These are phyloP conservation scores for Peribatodes rhomboidaria DNA, from an alignment of 2,888 invertebrate genomes.

Conservation along the genomic window DNA sequence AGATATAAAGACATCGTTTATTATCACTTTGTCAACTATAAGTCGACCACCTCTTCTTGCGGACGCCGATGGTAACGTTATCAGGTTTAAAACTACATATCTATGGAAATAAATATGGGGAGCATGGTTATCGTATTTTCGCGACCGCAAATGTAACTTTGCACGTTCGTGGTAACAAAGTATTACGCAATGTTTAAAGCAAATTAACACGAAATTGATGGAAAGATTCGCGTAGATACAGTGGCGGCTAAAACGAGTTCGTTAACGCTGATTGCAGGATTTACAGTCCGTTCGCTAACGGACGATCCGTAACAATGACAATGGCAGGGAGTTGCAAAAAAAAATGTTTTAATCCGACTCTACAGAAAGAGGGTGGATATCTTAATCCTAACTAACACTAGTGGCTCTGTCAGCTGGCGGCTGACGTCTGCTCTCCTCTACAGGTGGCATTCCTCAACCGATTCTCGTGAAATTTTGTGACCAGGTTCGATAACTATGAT, in stretches of 20 bases:
- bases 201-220: conserved; percentile 8
- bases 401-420: too few species aligned
- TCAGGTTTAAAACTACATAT: not conserved
- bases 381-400: too few species aligned
- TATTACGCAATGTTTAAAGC: conserved; percentile 20
- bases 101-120: not conserved
- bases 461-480: too few species aligned
- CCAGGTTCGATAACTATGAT: too few species aligned
- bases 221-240: not conserved
- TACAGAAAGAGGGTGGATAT: too few species aligned
- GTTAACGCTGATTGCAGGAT: too few species aligned
- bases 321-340: not conserved
- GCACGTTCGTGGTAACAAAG: not conserved
- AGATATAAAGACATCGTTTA: conserved; percentile 12
- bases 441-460: too few species aligned
- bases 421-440: too few species aligned
- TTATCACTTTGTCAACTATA: conserved; percentile 21
- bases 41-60: not conserved
- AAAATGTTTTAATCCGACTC: too few species aligned
- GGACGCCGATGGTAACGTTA: conserved; percentile 7
- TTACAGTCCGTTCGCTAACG: too few species aligned
- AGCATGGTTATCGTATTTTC: not conserved
- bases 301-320: too few species aligned
- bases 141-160: not conserved
- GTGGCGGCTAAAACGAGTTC: not conserved